Base-by-base conservation (phyloP, 2,797 vertebrate species). In the Characodon lateralis region DNA sequence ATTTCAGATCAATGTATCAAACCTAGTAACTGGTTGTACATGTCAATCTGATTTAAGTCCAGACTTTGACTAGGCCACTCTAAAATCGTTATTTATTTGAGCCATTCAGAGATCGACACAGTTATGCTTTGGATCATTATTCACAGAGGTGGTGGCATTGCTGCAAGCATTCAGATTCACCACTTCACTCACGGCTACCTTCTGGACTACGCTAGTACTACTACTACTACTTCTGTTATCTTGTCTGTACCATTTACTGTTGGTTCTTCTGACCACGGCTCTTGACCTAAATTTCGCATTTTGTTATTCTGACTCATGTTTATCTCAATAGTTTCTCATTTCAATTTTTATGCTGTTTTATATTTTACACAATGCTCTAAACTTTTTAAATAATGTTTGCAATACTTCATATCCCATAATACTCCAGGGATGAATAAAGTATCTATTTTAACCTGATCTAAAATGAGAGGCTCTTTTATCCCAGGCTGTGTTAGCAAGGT, bases 71-170 rank as follows among this genome's bases (percentile, higher is more conserved):
- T 58, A 26, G 56, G 56, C 56, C 56, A 58, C 8, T 13, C 10
- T 10, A 58, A n/a, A 58, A 58, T 58, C 9, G 5, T 14, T 12
- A n/a, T 26, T 26, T 58, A 13, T n/a, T 58, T 26, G 3, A 58
- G 10, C n/a, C n/a, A 58, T 6, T 53, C 56, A 13, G 3, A 26
- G 56, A 10, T 58, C 24, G 10, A 56, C 24, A 22, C 3, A 55
- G 10, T 26, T 26, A 9, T 9, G 8, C 10, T 13, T 26, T n/a
- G 55, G 55, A 58, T 58, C 55, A 10, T 24, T 58, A 7, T 56
- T 26, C 10, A 31, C 35, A 35, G 61, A 81, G 71, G 53, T 74
- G 50, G 58, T 56, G 77, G 86, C 83, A 73, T 74, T 83, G 82
- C 68, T 68, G 66, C 74, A 80, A 63, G n/a, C 72, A 9, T 41